Evolutionary conservation across 2,797 vertebrate genomes (phyloP).

Genomic region (Trichosurus vulpecula): DNA sequence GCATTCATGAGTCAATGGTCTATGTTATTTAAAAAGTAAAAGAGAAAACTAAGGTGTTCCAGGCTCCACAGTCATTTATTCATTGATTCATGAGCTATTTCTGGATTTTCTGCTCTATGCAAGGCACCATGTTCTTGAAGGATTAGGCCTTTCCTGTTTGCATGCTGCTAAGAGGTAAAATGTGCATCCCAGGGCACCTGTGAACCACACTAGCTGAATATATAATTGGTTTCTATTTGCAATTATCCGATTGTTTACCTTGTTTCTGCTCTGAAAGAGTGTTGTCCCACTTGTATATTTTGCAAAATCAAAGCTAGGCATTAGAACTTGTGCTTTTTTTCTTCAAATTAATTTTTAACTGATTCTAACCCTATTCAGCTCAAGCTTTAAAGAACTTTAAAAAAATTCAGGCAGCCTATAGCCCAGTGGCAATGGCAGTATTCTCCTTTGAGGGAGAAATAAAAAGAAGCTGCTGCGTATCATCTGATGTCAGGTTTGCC

Average conservation of each 20-base stretch:
- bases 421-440: background rate
- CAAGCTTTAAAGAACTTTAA: background rate
- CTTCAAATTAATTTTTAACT: background rate
- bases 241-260: background rate
- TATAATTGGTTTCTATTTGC: background rate
- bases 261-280: background rate
- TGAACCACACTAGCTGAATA: background rate
- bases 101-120: background rate
- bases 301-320: background rate
- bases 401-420: background rate
- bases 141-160: background rate
- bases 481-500: background rate
- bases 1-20: background rate
- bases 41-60: background rate
- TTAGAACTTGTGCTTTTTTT: background rate
- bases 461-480: conserved; percentile 26
- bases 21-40: background rate
- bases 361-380: background rate
- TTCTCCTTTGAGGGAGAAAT: conserved; percentile 56
- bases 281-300: background rate
- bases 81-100: background rate
- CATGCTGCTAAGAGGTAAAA: background rate
- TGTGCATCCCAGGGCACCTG: background rate
- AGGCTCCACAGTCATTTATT: background rate
- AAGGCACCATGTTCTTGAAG: background rate